A percentile compares a stretch with the other conserved stretches of the same genome.
Evolutionary conservation across 1,140 invertebrate species (phyloP).

Genomic region (Tetranychus urticae): DNA sequence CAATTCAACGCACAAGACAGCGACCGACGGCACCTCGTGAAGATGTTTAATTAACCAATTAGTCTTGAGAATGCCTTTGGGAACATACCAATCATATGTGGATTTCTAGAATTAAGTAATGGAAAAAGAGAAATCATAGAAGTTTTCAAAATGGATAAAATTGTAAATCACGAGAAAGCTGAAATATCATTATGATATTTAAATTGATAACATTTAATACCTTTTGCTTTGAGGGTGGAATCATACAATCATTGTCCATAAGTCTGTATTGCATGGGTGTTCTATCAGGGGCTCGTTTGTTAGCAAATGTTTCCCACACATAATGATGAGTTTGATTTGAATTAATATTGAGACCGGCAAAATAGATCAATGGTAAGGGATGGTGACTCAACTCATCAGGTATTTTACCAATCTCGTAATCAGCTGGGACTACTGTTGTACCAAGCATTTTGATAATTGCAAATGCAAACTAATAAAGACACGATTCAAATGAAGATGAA

Average conservation of each 20-base stretch:
- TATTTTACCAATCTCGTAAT: constrained; percentile 17
- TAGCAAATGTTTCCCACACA: constrained; percentile 75
- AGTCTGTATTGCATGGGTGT: constrained; percentile 63
- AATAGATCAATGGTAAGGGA: constrained; percentile 53
- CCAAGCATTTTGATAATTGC: no score
- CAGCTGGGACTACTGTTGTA: neutral
- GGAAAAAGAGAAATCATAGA: neutral
- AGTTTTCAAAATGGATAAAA: neutral
- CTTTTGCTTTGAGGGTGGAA: constrained; percentile 69
- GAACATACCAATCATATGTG: constrained; percentile 83
- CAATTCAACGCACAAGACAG: constrained; percentile 83
- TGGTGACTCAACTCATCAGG: constrained; percentile 36
- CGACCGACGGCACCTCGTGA: constrained; percentile 61
- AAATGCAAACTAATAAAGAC: no score
- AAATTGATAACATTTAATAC: constrained; percentile 18
- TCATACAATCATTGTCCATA: constrained; percentile 42
- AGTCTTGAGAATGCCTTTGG: constrained; percentile 80
- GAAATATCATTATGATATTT: no score
- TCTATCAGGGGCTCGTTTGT: constrained; percentile 48
- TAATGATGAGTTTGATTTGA: constrained; percentile 55
- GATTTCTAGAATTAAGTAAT: constrained; percentile 30
- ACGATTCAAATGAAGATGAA: no score
- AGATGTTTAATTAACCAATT: constrained; percentile 91
- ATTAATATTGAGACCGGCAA: constrained; percentile 60
- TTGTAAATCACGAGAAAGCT: neutral